Percentiles rank a stretch among this genome's conserved stretches.
phyloP scores from a whole-genome alignment of 2,113 vertebrate genomes.

The Otus sunia region DNA sequence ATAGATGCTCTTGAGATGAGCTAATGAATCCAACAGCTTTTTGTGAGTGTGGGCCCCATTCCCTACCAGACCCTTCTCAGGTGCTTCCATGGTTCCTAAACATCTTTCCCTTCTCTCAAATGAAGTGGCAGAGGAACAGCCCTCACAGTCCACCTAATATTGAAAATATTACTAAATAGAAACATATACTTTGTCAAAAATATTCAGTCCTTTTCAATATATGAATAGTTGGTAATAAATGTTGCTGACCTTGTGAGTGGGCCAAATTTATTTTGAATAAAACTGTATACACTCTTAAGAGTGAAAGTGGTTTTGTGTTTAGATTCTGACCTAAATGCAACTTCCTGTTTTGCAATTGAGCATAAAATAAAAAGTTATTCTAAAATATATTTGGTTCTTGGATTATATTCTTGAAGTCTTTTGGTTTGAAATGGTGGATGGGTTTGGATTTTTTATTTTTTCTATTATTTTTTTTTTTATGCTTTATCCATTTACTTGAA shows the following conservation, averaged over 20 bases:
- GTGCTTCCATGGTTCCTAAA: no score
- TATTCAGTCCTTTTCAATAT: background rate
- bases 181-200: background rate
- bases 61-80: no score
- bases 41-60: no score
- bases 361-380: background rate
- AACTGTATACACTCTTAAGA: background rate
- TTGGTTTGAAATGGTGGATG: background rate
- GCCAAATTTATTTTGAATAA: background rate
- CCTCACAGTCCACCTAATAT: background rate
- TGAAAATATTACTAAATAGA: background rate
- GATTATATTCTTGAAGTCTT: background rate
- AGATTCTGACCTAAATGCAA: background rate
- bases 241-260: background rate
- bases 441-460: background rate
- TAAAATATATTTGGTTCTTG: background rate
- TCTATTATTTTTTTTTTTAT: background rate
- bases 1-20: no score
- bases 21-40: no score
- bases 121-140: no score
- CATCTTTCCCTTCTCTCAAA: no score
- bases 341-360: background rate
- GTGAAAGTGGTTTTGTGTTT: background rate
- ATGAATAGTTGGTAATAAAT: background rate
- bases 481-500: background rate